phyloP scores from a whole-genome alignment of 2,797 vertebrate species.

The Lycodopsis pacificus region DNA sequence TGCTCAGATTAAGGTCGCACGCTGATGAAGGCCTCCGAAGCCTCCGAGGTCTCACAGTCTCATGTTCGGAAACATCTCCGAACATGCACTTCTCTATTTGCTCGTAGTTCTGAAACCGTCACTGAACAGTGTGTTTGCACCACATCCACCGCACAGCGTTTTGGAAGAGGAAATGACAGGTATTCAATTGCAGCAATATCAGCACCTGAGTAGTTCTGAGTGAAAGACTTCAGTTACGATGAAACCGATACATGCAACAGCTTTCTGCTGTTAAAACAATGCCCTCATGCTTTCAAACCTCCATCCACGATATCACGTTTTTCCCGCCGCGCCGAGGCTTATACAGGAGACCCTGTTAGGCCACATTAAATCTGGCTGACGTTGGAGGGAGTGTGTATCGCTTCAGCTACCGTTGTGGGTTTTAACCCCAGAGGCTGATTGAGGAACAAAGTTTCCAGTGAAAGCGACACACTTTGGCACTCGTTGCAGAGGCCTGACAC shows the following conservation, averaged over 20 bases:
- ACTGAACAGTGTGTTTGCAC: conserved; percentile 28
- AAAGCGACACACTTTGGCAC: conserved; percentile 11
- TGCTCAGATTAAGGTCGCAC: conserved; percentile 69
- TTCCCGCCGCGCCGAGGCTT: neutral
- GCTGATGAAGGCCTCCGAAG: conserved; percentile 44
- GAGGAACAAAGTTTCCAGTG: conserved; percentile 22
- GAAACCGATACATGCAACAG: neutral
- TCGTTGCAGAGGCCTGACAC: conserved; percentile 34
- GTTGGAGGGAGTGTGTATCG: neutral
- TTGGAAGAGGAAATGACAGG: conserved; percentile 49
- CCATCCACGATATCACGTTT: neutral
- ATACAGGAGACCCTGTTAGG: neutral
- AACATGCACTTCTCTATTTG: conserved; percentile 50
- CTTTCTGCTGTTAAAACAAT: neutral
- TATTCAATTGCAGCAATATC: neutral
- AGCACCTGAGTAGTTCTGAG: neutral
- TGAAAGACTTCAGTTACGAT: neutral
- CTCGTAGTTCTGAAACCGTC: conserved; percentile 26
- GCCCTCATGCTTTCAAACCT: neutral
- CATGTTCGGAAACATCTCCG: conserved; percentile 48
- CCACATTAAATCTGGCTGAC: neutral
- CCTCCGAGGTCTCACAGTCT: conserved; percentile 51
- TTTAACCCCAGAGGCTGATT: conserved; percentile 8
- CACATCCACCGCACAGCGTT: conserved; percentile 5
- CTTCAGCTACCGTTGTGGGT: neutral